Percentiles rank a stretch among this genome's conserved stretches.
Evolutionary conservation across 2,888 invertebrate species (phyloP).

Genomic region (Oscheius myriophilus): DNA sequence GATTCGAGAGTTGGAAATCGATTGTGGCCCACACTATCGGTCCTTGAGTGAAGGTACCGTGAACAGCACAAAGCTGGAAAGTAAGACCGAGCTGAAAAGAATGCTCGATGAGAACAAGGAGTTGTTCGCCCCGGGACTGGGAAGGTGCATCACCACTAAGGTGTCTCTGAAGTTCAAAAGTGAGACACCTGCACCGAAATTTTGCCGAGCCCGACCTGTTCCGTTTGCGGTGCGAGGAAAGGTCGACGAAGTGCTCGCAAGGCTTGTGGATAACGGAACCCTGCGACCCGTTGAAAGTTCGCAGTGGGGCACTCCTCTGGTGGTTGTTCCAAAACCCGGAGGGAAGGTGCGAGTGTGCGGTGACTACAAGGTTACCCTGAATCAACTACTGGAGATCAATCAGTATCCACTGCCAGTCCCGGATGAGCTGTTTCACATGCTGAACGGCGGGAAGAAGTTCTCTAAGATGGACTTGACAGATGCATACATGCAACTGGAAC

Average conservation of each 20-base stretch:
- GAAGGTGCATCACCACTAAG: neutral
- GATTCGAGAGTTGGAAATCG: too few species aligned
- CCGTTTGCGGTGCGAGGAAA: neutral
- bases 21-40: too few species aligned
- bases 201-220: neutral
- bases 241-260: neutral
- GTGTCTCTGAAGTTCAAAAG: neutral
- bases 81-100: too few species aligned
- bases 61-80: too few species aligned
- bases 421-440: slow-evolving; percentile 30
- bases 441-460: slow-evolving; percentile 36
- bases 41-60: too few species aligned
- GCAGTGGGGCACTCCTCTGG: slow-evolving; percentile 36
- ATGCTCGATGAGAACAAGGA: too few species aligned
- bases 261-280: slow-evolving; percentile 18
- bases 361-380: slow-evolving; percentile 37
- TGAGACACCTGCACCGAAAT: neutral
- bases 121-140: too few species aligned
- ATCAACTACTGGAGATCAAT: slow-evolving; percentile 32
- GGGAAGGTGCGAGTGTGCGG: slow-evolving; percentile 31
- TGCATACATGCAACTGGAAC: too few species aligned
- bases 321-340: slow-evolving; percentile 34
- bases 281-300: slow-evolving; percentile 28
- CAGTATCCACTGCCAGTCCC: slow-evolving; percentile 32
- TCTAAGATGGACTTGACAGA: slow-evolving; percentile 33